A percentile compares a stretch with the other conserved stretches of the same genome.
phyloP scores from a whole-genome alignment of 53 echinoderm and acorn worm genomes.

The Apostichopus leukothele region DNA sequence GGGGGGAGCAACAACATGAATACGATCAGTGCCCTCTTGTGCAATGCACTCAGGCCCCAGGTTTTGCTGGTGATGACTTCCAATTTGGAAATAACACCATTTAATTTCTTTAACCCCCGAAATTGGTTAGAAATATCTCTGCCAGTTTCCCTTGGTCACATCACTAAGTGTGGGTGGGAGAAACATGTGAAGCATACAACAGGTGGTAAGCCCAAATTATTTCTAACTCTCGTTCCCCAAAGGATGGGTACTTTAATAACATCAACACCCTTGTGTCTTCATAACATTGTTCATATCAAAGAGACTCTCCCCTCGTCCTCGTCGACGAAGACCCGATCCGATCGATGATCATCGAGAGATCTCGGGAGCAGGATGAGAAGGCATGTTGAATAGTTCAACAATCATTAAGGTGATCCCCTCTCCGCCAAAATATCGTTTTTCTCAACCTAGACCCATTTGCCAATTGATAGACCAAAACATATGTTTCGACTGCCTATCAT shows the following conservation, averaged over 20 bases:
- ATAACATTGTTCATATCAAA: not conserved
- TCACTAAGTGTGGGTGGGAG: slow-evolving; percentile 30
- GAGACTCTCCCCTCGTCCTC: not conserved
- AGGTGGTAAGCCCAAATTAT: not conserved
- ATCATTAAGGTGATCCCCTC: slow-evolving; percentile 29
- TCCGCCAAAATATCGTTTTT: not conserved
- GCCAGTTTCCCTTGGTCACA: slow-evolving; percentile 23
- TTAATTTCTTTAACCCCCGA: slow-evolving; percentile 21
- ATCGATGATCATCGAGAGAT: no score
- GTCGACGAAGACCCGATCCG: no score
- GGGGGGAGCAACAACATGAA: no score
- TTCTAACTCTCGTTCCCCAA: slow-evolving; percentile 11
- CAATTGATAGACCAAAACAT: slow-evolving; percentile 45
- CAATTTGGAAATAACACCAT: slow-evolving; percentile 43
- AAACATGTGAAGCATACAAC: slow-evolving; percentile 18
- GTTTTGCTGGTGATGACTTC: not conserved
- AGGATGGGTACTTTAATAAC: slow-evolving; percentile 37
- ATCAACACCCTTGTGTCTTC: slow-evolving; percentile 44
- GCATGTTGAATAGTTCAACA: slow-evolving; percentile 7
- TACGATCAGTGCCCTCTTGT: slow-evolving; percentile 10
- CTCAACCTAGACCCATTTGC: not conserved
- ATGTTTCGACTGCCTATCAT: slow-evolving; percentile 42
- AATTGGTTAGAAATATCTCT: slow-evolving; percentile 32
- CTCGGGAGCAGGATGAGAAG: slow-evolving; percentile 5
- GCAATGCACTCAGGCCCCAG: slow-evolving; percentile 17